Base-by-base conservation (phyloP, 2,888 invertebrate species). In the Scaptomyza parva region DNA sequence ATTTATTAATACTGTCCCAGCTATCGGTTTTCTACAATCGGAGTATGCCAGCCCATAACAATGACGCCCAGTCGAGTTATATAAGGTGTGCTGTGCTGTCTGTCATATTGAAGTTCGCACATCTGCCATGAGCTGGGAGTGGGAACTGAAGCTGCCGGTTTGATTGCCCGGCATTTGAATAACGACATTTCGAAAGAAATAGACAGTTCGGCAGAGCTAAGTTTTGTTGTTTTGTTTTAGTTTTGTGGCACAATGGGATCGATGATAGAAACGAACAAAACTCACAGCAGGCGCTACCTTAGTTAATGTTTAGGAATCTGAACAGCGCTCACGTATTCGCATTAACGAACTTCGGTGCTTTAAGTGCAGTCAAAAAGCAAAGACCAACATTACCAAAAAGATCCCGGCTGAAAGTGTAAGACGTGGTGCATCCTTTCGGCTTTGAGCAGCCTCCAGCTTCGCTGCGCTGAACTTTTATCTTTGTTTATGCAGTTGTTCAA, bases 301-400 rank as follows among this genome's bases (percentile, higher is more conserved):
- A 30, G 39, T 55, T 60, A 40, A 51, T 50, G 45, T 24, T 26
- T 62, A 39, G 18, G 50, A 63, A 66, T 81, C 65, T 58, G 60
- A 76, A 76, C 77, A 65, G 70, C 68, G 45, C 70, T 78, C 84
- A 84, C 87, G 84, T 84, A 82, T 71, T 82, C 83, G 76, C 86
- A 84, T 84, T 87, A 84, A 78, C 77, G 63, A 86, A 85, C 77
- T 76, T 87, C 61, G 70, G 70, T 69, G 77, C 88, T 85, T 77
- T 68, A 85, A 85, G 67, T 74, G 88, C 79, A 85, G 73, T 78
- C 81, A 74, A 73, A 67, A 66, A 60, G 76, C 76, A 86, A 81
- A 81, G 57, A 76, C 52, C 53, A 68, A 35, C 51, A 59, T 40
- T 24, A 28, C 55, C 35, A 47, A 48, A 40, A 37, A 53, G n/a